phyloP scores from a whole-genome alignment of 2,888 invertebrate species.

The Agrilus cyanescens region DNA sequence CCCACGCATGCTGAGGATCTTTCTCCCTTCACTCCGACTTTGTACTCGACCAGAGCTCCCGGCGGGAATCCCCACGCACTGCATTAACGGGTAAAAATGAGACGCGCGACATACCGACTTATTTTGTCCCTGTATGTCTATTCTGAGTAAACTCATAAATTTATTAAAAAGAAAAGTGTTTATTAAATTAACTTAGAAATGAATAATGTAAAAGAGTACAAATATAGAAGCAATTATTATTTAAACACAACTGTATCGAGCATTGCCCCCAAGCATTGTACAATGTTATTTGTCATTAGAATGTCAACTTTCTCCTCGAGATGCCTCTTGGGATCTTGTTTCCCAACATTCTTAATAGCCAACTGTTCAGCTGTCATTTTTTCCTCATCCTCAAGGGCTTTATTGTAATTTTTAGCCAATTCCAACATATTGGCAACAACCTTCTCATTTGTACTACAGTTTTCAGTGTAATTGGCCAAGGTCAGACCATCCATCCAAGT shows the following conservation, averaged over 20 bases:
- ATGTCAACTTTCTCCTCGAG: constrained; percentile 96
- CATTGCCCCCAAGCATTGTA: constrained; percentile 95
- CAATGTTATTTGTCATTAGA: constrained; percentile 94
- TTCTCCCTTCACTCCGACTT: too few species aligned
- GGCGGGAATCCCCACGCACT: too few species aligned
- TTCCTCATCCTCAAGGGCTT: constrained; percentile 96
- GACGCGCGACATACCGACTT: too few species aligned
- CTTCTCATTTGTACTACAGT: constrained; percentile 85
- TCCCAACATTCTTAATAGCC: constrained; percentile 99
- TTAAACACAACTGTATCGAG: constrained; percentile 86
- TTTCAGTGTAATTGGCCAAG: constrained; percentile 82
- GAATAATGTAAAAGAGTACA: constrained; percentile 4
- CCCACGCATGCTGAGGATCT: too few species aligned
- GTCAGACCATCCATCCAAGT: constrained; percentile 97
- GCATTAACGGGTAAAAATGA: too few species aligned
- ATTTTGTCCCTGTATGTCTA: too few species aligned
- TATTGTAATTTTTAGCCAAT: constrained; percentile 83
- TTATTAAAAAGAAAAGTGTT: constrained; percentile 4
- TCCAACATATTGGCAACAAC: constrained; percentile 95
- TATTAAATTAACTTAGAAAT: constrained; percentile 5
- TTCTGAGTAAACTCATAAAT: background rate
- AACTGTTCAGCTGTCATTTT: constrained; percentile 99
- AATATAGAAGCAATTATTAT: constrained; percentile 36
- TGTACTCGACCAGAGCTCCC: too few species aligned
- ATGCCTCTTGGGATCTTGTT: constrained; percentile 98